Evolutionary conservation across 2,888 invertebrate species (phyloP), one percentile per base, ranked within the genome.

Genomic region (Strigamia transsilvanica): DNA sequence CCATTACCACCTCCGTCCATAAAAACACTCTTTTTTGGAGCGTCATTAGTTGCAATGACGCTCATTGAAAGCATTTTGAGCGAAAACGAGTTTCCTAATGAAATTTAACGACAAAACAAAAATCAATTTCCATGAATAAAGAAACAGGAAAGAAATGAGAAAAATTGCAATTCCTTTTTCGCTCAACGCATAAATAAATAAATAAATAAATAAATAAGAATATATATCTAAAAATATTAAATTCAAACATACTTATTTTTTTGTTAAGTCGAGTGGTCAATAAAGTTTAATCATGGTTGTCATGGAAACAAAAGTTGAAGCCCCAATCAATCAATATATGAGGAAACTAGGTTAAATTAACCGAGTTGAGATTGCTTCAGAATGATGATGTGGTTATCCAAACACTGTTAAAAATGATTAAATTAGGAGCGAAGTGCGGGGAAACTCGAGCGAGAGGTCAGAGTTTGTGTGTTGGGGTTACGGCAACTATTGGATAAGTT

Each of bases 241-340:
- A 38, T 21, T 46, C 46, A 46, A n/a, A 46, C 46, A 46, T 46
- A 46, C 46, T n/a, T n/a, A 12, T 46, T 46, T 46, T 46, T 38
- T 38, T 38, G 2, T 38, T 0, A 38, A 10, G 13, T 51, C 12
- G 5, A 23, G 12, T 46, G 12, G n/a, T 66, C 61, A 66, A 66
- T 21, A 66, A 66, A 23, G 23, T 66, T 66, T 66, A 66, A 66
- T 66, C 23, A 46, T 1, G 5, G 61, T 66, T 21, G 21, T 12
- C 61, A 61, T 61, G 61, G 61, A 18, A 61, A 61, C 61, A 9
- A 61, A 46, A 46, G 5, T 66, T 23, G 61, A 61, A 2, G 10
- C 21, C 21, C 61, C 61, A 66, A 66, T 66, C 21, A 66, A 66
- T 66, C 61, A 66, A 66, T 66, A 15, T 1, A 66, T n/a, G n/a